phyloP scores from a whole-genome alignment of 2,797 vertebrate genomes.

The Oophaga sylvatica region DNA sequence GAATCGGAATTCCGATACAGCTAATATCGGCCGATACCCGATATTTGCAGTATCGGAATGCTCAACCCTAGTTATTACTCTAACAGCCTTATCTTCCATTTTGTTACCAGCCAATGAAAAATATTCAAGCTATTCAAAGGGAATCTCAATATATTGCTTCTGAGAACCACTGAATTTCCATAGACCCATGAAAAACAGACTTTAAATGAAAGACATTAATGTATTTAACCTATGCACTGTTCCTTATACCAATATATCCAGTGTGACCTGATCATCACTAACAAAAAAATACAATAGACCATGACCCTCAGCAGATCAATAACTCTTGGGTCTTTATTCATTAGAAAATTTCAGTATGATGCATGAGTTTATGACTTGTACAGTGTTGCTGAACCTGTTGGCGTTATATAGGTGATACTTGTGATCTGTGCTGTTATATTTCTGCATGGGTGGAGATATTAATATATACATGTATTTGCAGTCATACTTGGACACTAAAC shows the following conservation, averaged over 20 bases:
- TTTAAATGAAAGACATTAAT: conserved; percentile 12
- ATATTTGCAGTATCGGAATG: no score
- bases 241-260: not conserved
- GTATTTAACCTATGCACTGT: conserved; percentile 27
- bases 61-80: no score
- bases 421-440: not conserved
- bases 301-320: not conserved
- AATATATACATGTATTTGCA: not conserved
- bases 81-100: no score
- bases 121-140: conserved; percentile 23
- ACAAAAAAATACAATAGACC: not conserved
- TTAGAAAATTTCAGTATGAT: not conserved
- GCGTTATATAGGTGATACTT: not conserved
- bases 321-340: not conserved
- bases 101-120: conserved; percentile 44
- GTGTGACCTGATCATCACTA: not conserved
- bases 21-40: no score
- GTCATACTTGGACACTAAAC: not conserved
- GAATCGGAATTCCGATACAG: no score
- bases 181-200: conserved; percentile 10
- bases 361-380: not conserved
- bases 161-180: not conserved
- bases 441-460: not conserved
- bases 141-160: not conserved
- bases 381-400: not conserved